These are phyloP conservation scores for Linurgus olivaceus DNA, from an alignment of 2,797 vertebrate genomes.

Conservation along the genomic window DNA sequence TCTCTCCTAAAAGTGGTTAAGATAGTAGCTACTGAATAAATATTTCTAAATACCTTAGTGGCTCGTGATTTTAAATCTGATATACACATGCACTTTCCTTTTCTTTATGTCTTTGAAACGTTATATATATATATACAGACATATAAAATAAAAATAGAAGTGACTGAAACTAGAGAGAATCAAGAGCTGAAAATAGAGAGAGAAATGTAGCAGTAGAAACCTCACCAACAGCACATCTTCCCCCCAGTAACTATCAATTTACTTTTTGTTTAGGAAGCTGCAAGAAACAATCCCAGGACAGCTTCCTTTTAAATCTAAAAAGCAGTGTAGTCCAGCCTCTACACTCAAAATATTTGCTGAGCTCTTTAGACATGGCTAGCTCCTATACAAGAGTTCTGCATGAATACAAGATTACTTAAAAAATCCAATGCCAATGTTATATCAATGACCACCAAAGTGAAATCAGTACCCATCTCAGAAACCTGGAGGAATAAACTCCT, in stretches of 20 bases:
- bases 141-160: background rate
- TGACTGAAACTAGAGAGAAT: background rate
- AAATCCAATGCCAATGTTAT: background rate
- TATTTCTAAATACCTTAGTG: background rate
- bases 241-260: background rate
- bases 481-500: background rate
- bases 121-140: rapidly evolving
- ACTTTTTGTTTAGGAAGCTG: background rate
- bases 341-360: background rate
- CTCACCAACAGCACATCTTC: background rate
- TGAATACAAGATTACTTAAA: background rate
- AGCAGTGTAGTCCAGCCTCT: background rate
- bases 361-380: background rate
- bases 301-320: background rate
- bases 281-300: background rate
- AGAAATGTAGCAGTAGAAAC: background rate
- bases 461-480: background rate
- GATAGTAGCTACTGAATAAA: background rate
- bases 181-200: background rate
- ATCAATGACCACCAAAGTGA: background rate
- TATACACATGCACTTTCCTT: background rate
- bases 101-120: background rate
- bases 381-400: background rate
- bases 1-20: background rate
- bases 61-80: background rate